These are phyloP conservation scores for Melanostigma gelatinosum DNA, from an alignment of 2,113 vertebrate species.

Conservation along the genomic window DNA sequence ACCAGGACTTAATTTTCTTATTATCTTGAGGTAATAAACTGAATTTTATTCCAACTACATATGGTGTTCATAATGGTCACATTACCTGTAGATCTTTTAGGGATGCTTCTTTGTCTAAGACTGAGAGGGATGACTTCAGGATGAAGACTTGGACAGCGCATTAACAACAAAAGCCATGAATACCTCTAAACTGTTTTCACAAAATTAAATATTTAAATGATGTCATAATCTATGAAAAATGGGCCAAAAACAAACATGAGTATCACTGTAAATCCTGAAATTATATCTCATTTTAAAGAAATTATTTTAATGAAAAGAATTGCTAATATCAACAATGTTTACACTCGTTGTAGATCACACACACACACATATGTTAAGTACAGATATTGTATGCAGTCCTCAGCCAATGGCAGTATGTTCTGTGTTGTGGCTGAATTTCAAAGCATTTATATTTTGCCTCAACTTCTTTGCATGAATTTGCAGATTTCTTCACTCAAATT, in stretches of 20 bases:
- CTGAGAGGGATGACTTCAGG: too few relatives aligned
- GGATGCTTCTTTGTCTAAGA: too few relatives aligned
- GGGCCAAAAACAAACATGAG: too few relatives aligned
- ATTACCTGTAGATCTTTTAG: too few relatives aligned
- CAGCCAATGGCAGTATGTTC: neutral
- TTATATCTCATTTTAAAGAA: neutral
- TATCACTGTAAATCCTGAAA: too few relatives aligned
- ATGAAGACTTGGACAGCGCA: too few relatives aligned
- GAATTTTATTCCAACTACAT: neutral
- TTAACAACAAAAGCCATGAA: too few relatives aligned
- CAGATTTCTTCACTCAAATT: neutral
- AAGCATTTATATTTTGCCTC: neutral
- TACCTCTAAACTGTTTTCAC: too few relatives aligned
- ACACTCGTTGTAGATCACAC: neutral
- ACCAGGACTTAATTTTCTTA: neutral
- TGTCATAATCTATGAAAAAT: too few relatives aligned
- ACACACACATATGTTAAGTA: neutral
- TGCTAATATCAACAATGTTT: neutral
- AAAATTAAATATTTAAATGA: too few relatives aligned
- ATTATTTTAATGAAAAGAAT: neutral
- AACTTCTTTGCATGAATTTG: neutral
- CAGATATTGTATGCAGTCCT: neutral
- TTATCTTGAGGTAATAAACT: neutral
- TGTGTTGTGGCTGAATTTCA: neutral
- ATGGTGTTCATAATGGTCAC: neutral